phyloP scores from a whole-genome alignment of 64 coral and sea anemone genomes.

The Hydrozoanthus tunicans region DNA sequence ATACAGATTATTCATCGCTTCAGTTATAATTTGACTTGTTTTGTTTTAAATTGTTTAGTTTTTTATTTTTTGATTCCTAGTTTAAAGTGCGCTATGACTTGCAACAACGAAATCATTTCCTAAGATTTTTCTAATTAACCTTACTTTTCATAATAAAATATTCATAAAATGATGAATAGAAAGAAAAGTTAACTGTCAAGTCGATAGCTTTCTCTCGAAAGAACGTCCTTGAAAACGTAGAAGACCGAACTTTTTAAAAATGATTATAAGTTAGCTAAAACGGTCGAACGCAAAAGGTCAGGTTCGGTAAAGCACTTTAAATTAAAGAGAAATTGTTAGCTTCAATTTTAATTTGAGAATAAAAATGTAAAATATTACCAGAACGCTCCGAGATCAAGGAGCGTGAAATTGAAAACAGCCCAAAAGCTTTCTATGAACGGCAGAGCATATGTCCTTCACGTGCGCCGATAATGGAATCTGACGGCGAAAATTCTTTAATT shows the following conservation, averaged over 20 bases:
- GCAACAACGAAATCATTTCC: not conserved
- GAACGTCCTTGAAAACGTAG: not conserved
- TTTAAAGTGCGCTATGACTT: not conserved
- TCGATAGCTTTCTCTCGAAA: constrained; percentile 6
- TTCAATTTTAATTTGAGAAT: constrained; percentile 2
- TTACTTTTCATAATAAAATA: not conserved
- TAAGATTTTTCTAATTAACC: not conserved
- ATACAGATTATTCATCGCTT: not conserved
- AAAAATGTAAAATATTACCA: constrained; percentile 22
- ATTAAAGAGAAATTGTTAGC: not conserved
- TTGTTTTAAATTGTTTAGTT: not conserved
- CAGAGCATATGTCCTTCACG: not conserved
- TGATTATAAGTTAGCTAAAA: not conserved
- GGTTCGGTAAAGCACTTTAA: constrained; percentile 1
- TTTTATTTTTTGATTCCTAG: not conserved
- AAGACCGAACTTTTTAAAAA: not conserved
- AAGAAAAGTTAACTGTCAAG: constrained; percentile 10
- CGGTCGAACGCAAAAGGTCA: not conserved
- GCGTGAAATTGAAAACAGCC: constrained; percentile 49
- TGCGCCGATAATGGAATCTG: constrained; percentile 26
- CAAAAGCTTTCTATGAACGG: not conserved
- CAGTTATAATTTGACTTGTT: not conserved
- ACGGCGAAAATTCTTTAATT: not conserved
- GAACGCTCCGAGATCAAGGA: constrained; percentile 6
- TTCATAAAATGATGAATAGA: not conserved